Evolutionary conservation across 2,113 vertebrate genomes (phyloP).

Genomic region (Perccottus glenii): DNA sequence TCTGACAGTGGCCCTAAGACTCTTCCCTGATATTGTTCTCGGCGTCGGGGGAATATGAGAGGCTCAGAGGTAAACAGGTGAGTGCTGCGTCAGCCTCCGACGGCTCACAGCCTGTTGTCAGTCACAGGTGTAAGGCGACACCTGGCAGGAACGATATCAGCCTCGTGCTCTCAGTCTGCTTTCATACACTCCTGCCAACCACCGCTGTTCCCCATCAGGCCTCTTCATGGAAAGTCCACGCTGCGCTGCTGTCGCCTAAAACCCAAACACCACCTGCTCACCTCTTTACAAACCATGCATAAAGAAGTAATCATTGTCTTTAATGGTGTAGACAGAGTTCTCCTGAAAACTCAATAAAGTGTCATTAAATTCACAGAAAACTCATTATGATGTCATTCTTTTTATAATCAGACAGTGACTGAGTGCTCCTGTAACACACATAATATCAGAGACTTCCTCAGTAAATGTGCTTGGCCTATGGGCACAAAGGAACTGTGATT

Average conservation of each 20-base stretch:
- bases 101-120: conserved; percentile 48
- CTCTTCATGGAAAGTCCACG: conserved; percentile 64
- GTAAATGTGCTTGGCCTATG: no score
- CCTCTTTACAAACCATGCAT: conserved; percentile 28
- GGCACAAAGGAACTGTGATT: no score
- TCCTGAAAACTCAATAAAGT: conserved; percentile 35
- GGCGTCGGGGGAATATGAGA: no score
- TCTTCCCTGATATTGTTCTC: no score
- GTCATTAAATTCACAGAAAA: no score
- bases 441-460: no score
- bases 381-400: no score
- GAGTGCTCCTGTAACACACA: no score
- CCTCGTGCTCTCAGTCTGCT: conserved; percentile 65
- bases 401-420: no score
- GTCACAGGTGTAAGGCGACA: conserved; percentile 83
- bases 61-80: no score
- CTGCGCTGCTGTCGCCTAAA: conserved; percentile 57
- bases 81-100: no score
- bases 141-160: conserved; percentile 81
- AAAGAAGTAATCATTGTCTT: conserved; percentile 47
- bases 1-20: no score
- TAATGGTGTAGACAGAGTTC: conserved; percentile 38
- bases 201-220: conserved; percentile 55
- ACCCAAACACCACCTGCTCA: conserved; percentile 63
- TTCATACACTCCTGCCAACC: conserved; percentile 67